A percentile compares a stretch with the other conserved stretches of the same genome.
These are phyloP conservation scores for Periphyllus acericola DNA, from an alignment of 2,888 invertebrate species.

Conservation along the genomic window DNA sequence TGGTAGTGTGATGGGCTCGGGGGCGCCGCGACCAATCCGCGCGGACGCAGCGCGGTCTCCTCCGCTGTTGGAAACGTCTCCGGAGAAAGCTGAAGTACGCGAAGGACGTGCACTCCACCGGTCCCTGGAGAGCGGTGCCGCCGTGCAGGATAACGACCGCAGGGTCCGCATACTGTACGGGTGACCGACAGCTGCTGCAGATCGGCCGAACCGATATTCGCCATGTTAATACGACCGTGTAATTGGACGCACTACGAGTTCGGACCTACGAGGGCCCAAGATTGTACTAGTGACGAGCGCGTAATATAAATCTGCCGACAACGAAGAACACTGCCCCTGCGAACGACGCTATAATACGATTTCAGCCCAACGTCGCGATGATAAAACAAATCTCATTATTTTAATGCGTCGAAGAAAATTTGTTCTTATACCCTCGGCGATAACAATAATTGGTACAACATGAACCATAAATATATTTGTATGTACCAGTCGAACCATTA, in stretches of 20 bases:
- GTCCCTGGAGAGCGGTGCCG: conserved; percentile 43
- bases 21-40: not conserved
- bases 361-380: too few relatives aligned
- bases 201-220: conserved; percentile 2
- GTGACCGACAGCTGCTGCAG: not conserved
- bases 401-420: too few relatives aligned
- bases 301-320: too few relatives aligned
- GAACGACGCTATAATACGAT: too few relatives aligned
- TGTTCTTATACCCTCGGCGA: too few relatives aligned
- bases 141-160: not conserved
- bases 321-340: too few relatives aligned
- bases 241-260: conserved; percentile 12
- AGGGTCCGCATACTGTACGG: not conserved
- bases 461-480: too few relatives aligned
- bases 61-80: not conserved
- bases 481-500: too few relatives aligned
- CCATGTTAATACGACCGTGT: not conserved
- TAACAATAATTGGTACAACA: too few relatives aligned
- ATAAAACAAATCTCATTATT: too few relatives aligned
- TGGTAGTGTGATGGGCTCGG: not conserved
- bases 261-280: not conserved
- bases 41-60: not conserved
- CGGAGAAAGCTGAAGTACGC: not conserved
- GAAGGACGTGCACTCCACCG: conserved; percentile 5
- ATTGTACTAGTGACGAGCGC: too few relatives aligned